These are phyloP conservation scores for Melanotaenia trifasciata DNA, from an alignment of 2,797 vertebrate species.

Conservation along the genomic window DNA sequence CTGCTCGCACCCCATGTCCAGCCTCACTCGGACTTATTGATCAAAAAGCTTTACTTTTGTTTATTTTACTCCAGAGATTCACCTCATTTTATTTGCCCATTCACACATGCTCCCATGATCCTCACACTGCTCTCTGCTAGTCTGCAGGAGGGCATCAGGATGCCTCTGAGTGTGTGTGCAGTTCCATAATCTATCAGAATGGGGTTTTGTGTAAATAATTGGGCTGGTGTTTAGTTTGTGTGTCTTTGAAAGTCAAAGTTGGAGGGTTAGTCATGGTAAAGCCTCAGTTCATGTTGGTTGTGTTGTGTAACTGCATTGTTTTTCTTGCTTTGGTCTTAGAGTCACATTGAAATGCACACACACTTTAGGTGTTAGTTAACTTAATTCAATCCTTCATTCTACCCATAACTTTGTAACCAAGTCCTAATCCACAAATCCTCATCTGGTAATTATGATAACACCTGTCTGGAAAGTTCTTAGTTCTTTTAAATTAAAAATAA, in stretches of 20 bases:
- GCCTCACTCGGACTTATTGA: slow-evolving; percentile 54
- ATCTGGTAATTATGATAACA: slow-evolving; percentile 2
- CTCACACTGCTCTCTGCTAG: slow-evolving; percentile 8
- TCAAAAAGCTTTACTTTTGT: slow-evolving; percentile 55
- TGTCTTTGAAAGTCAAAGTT: background rate
- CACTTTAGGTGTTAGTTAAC: background rate
- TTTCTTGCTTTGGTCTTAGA: background rate
- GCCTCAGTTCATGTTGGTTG: background rate
- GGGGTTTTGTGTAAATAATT: slow-evolving; percentile 48
- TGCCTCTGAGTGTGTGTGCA: slow-evolving; percentile 21
- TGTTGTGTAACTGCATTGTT: background rate
- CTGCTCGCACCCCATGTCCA: slow-evolving; percentile 37
- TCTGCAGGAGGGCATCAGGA: slow-evolving; percentile 2
- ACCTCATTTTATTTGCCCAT: slow-evolving; percentile 33
- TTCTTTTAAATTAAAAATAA: background rate
- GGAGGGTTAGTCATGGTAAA: background rate
- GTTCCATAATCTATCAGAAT: slow-evolving; percentile 35
- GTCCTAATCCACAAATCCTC: background rate
- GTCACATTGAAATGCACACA: background rate
- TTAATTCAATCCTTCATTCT: background rate
- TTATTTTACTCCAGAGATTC: slow-evolving; percentile 49
- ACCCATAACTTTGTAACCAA: background rate
- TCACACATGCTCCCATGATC: background rate
- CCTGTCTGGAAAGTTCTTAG: background rate
- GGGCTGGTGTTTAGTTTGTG: slow-evolving; percentile 34